Percentiles rank a stretch among this genome's conserved stretches.
Evolutionary conservation across 1,140 invertebrate species (phyloP).

Genomic region (Anagrus nilaparvatae): DNA sequence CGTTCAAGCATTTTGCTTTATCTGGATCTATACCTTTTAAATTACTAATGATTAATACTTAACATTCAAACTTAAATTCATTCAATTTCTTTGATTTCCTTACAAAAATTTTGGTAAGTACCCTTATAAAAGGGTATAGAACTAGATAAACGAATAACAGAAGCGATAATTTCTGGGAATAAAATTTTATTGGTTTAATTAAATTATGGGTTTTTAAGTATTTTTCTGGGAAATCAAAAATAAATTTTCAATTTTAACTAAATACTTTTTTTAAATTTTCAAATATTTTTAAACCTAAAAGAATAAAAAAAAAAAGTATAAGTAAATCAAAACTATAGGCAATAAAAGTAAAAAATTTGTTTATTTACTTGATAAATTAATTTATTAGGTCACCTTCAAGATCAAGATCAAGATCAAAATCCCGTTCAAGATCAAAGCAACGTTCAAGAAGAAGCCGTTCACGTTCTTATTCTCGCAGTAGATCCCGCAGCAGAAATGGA

Average conservation of each 20-base stretch:
- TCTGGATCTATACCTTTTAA: no score
- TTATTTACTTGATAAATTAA: conserved; percentile 12
- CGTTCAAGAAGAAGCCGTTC: conserved; percentile 36
- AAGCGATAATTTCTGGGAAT: conserved; percentile 22
- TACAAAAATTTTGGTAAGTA: no score
- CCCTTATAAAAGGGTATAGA: no score
- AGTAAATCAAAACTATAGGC: conserved; percentile 10
- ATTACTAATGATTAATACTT: no score
- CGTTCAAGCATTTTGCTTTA: no score
- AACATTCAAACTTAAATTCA: no score
- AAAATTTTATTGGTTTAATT: conserved; percentile 22
- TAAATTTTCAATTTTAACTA: no score
- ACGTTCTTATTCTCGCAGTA: conserved; percentile 42
- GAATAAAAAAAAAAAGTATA: neutral
- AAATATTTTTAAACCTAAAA: conserved; percentile 23
- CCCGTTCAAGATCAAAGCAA: conserved; percentile 39
- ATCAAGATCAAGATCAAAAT: conserved; percentile 40
- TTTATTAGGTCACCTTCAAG: conserved; percentile 35
- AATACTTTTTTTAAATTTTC: no score
- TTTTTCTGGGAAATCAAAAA: no score
- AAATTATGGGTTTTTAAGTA: no score
- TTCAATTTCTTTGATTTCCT: no score
- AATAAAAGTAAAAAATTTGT: conserved; percentile 12
- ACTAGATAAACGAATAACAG: conserved; percentile 23
- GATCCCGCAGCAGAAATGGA: conserved; percentile 35